A percentile compares a stretch with the other conserved stretches of the same genome.
These are phyloP conservation scores for Nomada ruficornis DNA, from an alignment of 2,888 invertebrate genomes.

Conservation along the genomic window DNA sequence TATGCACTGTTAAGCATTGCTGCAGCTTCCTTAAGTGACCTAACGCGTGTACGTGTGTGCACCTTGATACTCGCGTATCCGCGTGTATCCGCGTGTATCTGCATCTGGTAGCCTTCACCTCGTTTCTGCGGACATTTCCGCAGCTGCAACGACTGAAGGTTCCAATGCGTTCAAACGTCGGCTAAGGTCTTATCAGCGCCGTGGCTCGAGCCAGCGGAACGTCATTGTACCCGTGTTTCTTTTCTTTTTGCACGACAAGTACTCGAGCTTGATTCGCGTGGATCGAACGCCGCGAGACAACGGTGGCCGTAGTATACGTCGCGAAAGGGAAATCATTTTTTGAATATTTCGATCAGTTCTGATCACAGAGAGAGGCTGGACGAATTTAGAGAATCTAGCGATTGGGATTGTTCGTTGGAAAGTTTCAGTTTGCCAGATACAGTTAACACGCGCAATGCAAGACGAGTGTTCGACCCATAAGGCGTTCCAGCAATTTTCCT, in stretches of 20 bases:
- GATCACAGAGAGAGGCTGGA: too few relatives aligned
- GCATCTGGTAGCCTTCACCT: conserved; percentile 81
- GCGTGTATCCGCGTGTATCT: conserved; percentile 27
- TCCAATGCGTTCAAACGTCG: conserved; percentile 61
- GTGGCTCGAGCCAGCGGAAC: not conserved
- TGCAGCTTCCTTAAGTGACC: conserved; percentile 62
- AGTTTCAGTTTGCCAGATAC: not conserved
- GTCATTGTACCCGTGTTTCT: not conserved
- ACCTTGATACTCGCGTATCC: conserved; percentile 10
- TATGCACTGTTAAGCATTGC: conserved; percentile 66
- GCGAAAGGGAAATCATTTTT: too few relatives aligned
- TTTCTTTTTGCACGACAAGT: not conserved
- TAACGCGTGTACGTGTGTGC: conserved; percentile 24
- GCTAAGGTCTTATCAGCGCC: conserved; percentile 43
- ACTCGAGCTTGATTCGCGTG: not conserved
- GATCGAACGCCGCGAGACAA: not conserved
- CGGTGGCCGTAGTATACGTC: too few relatives aligned
- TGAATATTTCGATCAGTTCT: too few relatives aligned
- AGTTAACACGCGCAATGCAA: not conserved
- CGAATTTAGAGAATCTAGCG: not conserved
- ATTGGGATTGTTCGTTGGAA: conserved; percentile 5
- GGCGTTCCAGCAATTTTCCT: conserved; percentile 16
- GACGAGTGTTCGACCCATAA: not conserved
- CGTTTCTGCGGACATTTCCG: conserved; percentile 82
- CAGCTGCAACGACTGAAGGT: conserved; percentile 71